Percentiles rank a stretch among this genome's conserved stretches.
Conservation (phyloP, 2,888 invertebrate genomes). For the Lasioglossum oenotherae region DNA sequence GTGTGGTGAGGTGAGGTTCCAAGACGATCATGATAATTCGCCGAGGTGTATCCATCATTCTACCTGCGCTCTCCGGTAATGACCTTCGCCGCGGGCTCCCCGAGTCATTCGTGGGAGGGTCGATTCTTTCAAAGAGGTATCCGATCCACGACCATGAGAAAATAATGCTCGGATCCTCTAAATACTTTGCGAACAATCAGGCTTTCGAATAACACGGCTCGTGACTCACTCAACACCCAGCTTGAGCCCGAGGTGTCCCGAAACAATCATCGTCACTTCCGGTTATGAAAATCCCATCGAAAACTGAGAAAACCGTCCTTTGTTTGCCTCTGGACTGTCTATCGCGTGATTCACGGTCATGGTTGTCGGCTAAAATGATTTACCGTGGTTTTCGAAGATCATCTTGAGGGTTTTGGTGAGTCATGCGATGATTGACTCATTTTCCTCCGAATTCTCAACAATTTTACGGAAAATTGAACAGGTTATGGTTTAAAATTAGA, state of each 20-base stretch:
- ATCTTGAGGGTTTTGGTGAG: background rate
- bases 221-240: constrained; percentile 24
- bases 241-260: background rate
- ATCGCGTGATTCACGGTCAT: background rate
- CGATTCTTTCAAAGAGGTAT: constrained; percentile 54
- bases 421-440: background rate
- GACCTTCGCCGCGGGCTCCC: constrained; percentile 63
- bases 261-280: background rate
- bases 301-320: background rate
- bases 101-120: constrained; percentile 76
- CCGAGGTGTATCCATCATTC: constrained; percentile 60
- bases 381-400: background rate
- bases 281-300: background rate
- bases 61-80: constrained; percentile 64
- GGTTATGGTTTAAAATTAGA: background rate
- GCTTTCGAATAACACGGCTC: constrained; percentile 30
- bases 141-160: constrained; percentile 55
- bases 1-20: constrained; percentile 22
- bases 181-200: constrained; percentile 26
- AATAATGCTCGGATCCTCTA: constrained; percentile 32
- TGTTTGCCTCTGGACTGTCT: background rate
- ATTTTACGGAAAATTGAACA: background rate
- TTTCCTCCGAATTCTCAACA: background rate
- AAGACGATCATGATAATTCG: constrained; percentile 75
- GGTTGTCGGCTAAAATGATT: background rate